Evolutionary conservation across 2,888 invertebrate species (phyloP).

Genomic region (Lasioglossum calceatum): DNA sequence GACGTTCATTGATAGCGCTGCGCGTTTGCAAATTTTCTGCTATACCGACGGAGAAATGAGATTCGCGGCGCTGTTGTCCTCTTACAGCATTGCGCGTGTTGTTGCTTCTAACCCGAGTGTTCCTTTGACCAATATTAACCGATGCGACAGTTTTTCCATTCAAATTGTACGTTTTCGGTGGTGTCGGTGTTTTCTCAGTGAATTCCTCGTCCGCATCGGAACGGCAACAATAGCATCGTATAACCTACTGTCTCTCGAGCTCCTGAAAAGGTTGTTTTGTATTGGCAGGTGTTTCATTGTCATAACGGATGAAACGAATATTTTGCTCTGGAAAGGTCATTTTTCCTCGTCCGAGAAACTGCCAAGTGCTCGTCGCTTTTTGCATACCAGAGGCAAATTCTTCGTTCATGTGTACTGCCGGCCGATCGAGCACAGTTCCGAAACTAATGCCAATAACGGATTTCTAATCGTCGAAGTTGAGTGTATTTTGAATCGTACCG

Average conservation of each 20-base stretch:
- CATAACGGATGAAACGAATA: constrained; percentile 64
- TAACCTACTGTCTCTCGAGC: not conserved
- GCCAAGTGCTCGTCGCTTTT: not conserved
- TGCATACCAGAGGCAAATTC: not conserved
- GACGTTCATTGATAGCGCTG: not conserved
- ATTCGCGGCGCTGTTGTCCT: constrained; percentile 47
- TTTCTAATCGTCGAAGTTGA: constrained; percentile 18
- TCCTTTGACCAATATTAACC: constrained; percentile 47
- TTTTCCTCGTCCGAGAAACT: constrained; percentile 25
- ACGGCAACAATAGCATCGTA: not conserved
- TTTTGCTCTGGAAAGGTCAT: constrained; percentile 61
- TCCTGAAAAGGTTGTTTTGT: constrained; percentile 25
- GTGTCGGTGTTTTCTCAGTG: not conserved
- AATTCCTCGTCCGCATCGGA: not conserved
- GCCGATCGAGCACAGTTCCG: not conserved
- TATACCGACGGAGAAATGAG: constrained; percentile 31
- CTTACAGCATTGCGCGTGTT: constrained; percentile 49
- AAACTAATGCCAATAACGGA: constrained; percentile 26
- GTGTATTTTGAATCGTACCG: constrained; percentile 30
- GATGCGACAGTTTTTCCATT: constrained; percentile 35
- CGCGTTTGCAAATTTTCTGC: constrained; percentile 3
- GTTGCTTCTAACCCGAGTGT: constrained; percentile 18
- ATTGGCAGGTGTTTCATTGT: constrained; percentile 61
- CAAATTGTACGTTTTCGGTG: not conserved
- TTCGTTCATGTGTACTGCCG: constrained; percentile 16